Evolutionary conservation across 2,797 vertebrate species (phyloP).

Genomic region (Gila robusta): DNA sequence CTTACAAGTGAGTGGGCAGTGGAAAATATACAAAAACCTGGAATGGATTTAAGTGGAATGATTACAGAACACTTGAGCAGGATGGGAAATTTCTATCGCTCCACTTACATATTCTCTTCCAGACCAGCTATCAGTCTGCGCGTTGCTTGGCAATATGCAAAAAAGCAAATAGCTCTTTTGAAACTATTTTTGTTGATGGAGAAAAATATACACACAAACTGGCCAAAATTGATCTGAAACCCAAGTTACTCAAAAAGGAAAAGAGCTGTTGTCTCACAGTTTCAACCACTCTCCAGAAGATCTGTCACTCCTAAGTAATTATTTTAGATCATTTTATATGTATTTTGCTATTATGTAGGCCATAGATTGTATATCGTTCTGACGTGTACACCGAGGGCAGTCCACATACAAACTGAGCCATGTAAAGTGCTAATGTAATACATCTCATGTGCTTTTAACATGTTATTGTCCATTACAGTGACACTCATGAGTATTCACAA

Average conservation of each 20-base stretch:
- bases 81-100: not conserved
- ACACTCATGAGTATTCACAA: conserved; percentile 45
- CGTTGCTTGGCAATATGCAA: not conserved
- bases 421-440: conserved; percentile 44
- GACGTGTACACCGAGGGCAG: not conserved
- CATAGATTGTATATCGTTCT: not conserved
- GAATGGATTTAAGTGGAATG: not conserved
- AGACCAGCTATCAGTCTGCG: not conserved
- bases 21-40: not conserved
- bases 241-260: not conserved
- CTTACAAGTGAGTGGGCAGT: not conserved
- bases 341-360: not conserved
- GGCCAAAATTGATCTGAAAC: not conserved
- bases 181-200: not conserved
- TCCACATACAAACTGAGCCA: conserved; percentile 18
- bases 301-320: not conserved
- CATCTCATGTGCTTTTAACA: conserved; percentile 57
- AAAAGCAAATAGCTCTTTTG: not conserved
- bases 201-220: not conserved
- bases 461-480: conserved; percentile 47
- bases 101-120: not conserved
- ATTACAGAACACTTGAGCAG: not conserved
- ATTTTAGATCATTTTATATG: not conserved
- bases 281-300: not conserved
- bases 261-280: not conserved